phyloP scores from a whole-genome alignment of 2,888 invertebrate genomes.

The Ichneumon xanthorius region DNA sequence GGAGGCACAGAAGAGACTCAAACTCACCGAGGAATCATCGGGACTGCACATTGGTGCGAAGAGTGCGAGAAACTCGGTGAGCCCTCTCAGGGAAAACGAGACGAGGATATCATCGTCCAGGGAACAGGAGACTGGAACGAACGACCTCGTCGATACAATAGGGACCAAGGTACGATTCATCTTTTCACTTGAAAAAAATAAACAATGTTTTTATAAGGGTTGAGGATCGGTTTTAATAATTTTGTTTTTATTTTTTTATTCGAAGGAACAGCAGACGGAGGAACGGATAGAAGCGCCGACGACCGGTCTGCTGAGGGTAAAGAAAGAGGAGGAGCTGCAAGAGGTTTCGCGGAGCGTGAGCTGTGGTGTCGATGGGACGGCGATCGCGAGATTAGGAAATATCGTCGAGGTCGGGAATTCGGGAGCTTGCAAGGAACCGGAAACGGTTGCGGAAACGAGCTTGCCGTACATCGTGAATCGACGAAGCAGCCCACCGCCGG shows the following conservation, averaged over 20 bases:
- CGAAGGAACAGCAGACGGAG: conserved; percentile 81
- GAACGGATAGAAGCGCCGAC: conserved; percentile 81
- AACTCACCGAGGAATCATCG: conserved; percentile 80
- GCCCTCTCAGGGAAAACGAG: conserved; percentile 80
- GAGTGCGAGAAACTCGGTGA: conserved; percentile 71
- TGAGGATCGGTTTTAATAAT: background rate
- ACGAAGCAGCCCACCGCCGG: conserved; percentile 83
- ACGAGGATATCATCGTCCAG: conserved; percentile 69
- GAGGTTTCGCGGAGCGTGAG: conserved; percentile 76
- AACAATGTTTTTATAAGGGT: background rate
- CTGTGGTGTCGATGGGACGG: conserved; percentile 68
- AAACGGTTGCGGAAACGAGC: conserved; percentile 73
- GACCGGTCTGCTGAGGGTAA: conserved; percentile 83
- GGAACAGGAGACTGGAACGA: conserved; percentile 75
- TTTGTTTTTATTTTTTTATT: background rate
- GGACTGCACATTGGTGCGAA: conserved; percentile 74
- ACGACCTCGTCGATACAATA: conserved; percentile 79
- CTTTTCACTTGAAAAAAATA: background rate
- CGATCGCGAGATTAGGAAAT: conserved; percentile 66
- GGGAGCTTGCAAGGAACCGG: conserved; percentile 74
- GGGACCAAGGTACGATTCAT: conserved; percentile 80
- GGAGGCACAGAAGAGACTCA: conserved; percentile 78
- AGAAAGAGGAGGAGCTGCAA: conserved; percentile 83
- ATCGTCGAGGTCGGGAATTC: conserved; percentile 56
- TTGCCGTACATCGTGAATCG: conserved; percentile 79